Percentiles rank a stretch among this genome's conserved stretches.
These are phyloP conservation scores for Anastatus disparis DNA, from an alignment of 1,140 invertebrate genomes.

Conservation along the genomic window DNA sequence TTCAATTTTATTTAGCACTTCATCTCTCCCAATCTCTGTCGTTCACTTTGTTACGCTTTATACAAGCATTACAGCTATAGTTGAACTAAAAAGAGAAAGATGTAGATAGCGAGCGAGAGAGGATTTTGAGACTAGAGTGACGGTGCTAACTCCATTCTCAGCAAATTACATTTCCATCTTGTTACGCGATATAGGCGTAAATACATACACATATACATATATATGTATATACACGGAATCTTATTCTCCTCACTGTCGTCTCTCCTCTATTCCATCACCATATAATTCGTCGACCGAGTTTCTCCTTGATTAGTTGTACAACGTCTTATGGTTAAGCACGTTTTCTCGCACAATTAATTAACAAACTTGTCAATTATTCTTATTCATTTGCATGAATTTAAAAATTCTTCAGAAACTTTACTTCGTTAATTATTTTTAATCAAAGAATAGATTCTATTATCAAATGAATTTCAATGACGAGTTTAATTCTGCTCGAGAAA, in stretches of 20 bases:
- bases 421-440: no score
- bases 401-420: no score
- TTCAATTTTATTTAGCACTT: background rate
- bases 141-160: constrained; percentile 54
- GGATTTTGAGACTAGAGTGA: constrained; percentile 14
- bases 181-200: constrained; percentile 53
- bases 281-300: constrained; percentile 49
- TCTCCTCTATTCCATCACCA: constrained; percentile 47
- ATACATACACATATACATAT: no score
- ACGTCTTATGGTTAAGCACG: constrained; percentile 45
- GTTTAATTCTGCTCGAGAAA: no score
- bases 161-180: constrained; percentile 57
- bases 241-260: background rate
- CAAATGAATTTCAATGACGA: no score
- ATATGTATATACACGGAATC: background rate
- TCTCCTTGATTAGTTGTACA: constrained; percentile 52
- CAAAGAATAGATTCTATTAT: no score
- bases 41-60: background rate
- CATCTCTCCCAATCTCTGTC: background rate
- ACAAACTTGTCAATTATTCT: constrained; percentile 51
- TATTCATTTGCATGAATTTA: no score
- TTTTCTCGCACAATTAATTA: constrained; percentile 56
- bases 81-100: no score
- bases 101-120: constrained; percentile 21
- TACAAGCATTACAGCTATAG: no score